Evolutionary conservation across 2,797 vertebrate genomes (phyloP).

Genomic region (Picus viridis): DNA sequence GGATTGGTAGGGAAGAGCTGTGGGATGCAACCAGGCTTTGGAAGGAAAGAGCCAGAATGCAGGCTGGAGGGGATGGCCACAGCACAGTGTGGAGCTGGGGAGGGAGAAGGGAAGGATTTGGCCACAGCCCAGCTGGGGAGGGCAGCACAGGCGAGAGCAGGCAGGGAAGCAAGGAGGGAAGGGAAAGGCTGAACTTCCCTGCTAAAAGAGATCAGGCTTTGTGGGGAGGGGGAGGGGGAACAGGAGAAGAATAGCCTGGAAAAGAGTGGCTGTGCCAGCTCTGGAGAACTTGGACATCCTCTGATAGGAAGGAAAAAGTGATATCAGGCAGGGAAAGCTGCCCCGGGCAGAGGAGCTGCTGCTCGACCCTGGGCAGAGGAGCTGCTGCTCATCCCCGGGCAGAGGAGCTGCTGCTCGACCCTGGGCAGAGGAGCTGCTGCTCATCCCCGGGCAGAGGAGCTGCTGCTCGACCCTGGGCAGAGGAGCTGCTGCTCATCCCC

Average conservation of each 20-base stretch:
- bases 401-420: not conserved
- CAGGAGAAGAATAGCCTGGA: not conserved
- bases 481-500: too few relatives aligned
- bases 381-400: not conserved
- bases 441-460: too few relatives aligned
- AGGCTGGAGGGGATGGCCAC: not conserved
- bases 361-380: not conserved
- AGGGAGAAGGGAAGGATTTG: not conserved
- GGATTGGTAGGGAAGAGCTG: not conserved
- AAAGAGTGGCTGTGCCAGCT: constrained; percentile 25
- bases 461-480: too few relatives aligned
- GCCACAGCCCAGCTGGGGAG: not conserved
- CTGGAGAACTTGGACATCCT: constrained; percentile 6
- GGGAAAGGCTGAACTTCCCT: not conserved
- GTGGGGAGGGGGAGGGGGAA: not conserved
- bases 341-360: not conserved
- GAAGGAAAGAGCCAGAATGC: not conserved
- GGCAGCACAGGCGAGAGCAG: not conserved
- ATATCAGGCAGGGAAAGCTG: not conserved
- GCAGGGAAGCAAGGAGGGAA: not conserved
- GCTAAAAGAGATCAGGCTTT: constrained; percentile 42
- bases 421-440: too few relatives aligned
- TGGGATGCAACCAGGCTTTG: not conserved
- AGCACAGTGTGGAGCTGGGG: not conserved
- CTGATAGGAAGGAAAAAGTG: constrained; percentile 5